Conservation (phyloP, 2,888 invertebrate genomes). For the Druceiella hillmani region DNA sequence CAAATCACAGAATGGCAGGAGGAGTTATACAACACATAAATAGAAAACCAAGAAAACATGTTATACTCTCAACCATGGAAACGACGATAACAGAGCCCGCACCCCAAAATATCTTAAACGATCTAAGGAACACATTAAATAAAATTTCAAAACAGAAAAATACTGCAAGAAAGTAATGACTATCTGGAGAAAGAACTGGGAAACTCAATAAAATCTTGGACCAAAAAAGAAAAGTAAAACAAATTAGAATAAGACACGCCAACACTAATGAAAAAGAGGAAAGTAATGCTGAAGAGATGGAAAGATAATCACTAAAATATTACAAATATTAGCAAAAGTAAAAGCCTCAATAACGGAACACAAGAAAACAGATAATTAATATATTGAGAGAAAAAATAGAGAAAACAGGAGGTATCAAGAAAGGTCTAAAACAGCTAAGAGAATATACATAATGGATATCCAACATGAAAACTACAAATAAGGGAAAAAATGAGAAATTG, state of each 20-base stretch:
- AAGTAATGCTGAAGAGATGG: not conserved
- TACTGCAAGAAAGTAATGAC: too few species aligned
- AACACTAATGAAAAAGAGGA: conserved; percentile 2
- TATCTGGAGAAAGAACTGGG: too few species aligned
- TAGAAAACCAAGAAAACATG: too few species aligned
- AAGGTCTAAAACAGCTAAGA: conserved; percentile 2
- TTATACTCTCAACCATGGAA: too few species aligned
- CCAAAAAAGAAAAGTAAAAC: not conserved
- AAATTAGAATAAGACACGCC: not conserved
- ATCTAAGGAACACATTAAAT: too few species aligned
- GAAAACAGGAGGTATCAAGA: conserved; percentile 1
- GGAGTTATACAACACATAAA: too few species aligned
- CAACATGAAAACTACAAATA: not conserved
- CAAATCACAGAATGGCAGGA: too few species aligned
- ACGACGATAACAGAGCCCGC: too few species aligned
- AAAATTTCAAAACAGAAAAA: too few species aligned
- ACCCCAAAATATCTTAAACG: too few species aligned
- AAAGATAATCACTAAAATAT: conserved; percentile 1
- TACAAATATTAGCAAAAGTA: conserved; percentile 1
- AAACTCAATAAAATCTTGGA: too few species aligned
- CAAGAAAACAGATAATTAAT: not conserved
- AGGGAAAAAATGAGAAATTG: not conserved
- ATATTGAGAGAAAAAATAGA: conserved; percentile 1
- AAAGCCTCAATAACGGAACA: not conserved
- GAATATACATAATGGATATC: conserved; percentile 3